Conservation (phyloP, 2,888 invertebrate genomes). For the Pandemis cinnamomeana region DNA sequence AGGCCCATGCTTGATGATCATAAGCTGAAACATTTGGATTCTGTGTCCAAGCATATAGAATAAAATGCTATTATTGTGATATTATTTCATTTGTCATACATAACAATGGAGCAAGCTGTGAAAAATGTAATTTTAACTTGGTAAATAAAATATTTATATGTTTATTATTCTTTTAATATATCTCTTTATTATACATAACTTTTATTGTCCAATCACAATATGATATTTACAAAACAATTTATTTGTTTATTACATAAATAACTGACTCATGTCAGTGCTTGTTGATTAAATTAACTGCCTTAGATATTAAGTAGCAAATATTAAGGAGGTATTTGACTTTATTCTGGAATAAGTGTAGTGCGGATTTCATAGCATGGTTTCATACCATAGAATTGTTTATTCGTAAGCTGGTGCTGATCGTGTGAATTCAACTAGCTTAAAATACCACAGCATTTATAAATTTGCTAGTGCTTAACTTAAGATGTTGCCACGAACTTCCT, state of each 20-base stretch:
- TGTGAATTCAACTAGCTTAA: background rate
- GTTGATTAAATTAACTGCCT: background rate
- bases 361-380: no score
- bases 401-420: background rate
- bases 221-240: slow-evolving; percentile 33
- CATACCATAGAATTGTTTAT: no score
- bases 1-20: slow-evolving; percentile 94
- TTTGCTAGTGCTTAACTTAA: background rate
- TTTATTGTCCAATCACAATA: slow-evolving; percentile 22
- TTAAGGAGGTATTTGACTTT: background rate
- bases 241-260: background rate
- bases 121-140: background rate
- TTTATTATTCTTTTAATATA: slow-evolving; percentile 33
- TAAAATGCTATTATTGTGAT: slow-evolving; percentile 46
- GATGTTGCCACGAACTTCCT: background rate
- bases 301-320: background rate
- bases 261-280: background rate
- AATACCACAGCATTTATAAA: background rate
- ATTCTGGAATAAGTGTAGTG: no score
- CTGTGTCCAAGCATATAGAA: slow-evolving; percentile 85
- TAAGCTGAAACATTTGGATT: slow-evolving; percentile 87
- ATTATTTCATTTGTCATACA: background rate
- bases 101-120: background rate
- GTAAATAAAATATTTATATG: slow-evolving; percentile 31
- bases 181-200: slow-evolving; percentile 25